Evolutionary conservation across 2,888 invertebrate species (phyloP).

Genomic region (Amaurobius ferox): DNA sequence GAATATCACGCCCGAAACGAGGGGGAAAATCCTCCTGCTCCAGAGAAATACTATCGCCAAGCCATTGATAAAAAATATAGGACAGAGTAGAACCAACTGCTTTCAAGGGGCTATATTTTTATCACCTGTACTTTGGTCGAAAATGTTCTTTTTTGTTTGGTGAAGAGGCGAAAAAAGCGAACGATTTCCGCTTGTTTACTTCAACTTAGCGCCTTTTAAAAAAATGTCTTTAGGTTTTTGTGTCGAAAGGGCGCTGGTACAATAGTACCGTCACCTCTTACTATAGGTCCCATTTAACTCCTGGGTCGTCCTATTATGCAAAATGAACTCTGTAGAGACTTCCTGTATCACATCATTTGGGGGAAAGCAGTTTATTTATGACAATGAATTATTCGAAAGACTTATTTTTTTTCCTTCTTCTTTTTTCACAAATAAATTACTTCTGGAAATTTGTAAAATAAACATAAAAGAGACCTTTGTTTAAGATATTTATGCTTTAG

Average conservation of each 20-base stretch:
- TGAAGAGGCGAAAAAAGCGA: slow-evolving; percentile 42
- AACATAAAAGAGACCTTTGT: no score
- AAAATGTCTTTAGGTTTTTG: slow-evolving; percentile 11
- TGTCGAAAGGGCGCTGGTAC: slow-evolving; percentile 30
- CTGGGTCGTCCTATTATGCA: slow-evolving; percentile 47
- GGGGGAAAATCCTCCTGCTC: not conserved
- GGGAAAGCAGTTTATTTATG: not conserved
- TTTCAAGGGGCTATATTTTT: slow-evolving; percentile 26
- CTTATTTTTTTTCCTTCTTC: no score
- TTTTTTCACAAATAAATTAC: no score
- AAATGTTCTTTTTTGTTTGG: slow-evolving; percentile 34
- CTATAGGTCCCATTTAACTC: slow-evolving; percentile 31
- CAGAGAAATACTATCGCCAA: not conserved
- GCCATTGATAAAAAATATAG: not conserved
- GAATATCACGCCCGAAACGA: not conserved
- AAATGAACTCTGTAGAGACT: slow-evolving; percentile 26
- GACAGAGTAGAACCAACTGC: not conserved
- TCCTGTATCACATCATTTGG: not conserved
- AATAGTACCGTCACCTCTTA: slow-evolving; percentile 43
- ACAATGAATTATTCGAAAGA: not conserved
- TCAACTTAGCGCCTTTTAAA: slow-evolving; percentile 14
- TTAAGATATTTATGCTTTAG: no score
- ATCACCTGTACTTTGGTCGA: slow-evolving; percentile 46
- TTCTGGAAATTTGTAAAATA: no score
- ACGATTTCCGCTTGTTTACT: slow-evolving; percentile 62